Base-by-base conservation (phyloP, 2,888 invertebrate species). In the Ryuthela nishihirai region DNA sequence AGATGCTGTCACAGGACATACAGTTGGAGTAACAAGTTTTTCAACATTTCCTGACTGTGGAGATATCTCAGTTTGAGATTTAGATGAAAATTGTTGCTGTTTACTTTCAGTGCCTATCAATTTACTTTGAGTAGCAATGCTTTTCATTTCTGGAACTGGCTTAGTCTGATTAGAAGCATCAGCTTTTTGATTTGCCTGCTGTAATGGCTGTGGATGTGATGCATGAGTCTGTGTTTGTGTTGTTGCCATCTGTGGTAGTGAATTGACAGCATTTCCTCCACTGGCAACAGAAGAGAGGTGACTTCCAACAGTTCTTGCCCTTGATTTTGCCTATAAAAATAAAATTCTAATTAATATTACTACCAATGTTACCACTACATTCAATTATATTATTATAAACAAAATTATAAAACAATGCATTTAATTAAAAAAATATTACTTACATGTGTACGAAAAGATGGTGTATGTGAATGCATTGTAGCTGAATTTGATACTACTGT, bases 401-500 rank as follows among this genome's bases (percentile, higher is more conserved):
- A n/a, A n/a, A n/a, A n/a, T n/a, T n/a, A n/a, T n/a, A n/a, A n/a
- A n/a, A n/a, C n/a, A n/a, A n/a, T n/a, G n/a, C n/a, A n/a, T n/a
- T n/a, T n/a, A n/a, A n/a, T n/a, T n/a, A n/a, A n/a, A n/a, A n/a
- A n/a, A n/a, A n/a, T n/a, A n/a, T n/a, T 32, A 36, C 42, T 38
- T 46, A 62, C 62, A 32, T 62, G 62, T n/a, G 53, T 25, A 4
- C 62, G 53, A 21, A 50, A 20, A 18, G 58, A 45, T 18, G 49
- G 36, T 20, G 54, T 39, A 38, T 58, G 52, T 9, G 62, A 45
- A 24, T 62, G 50, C 26, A 54, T 41, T 23, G 62, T 54, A 18
- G 52, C 39, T 29, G 58, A 36, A 41, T 42, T 63, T 20, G 63
- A 52, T 3, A 60, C 60, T 21, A 74, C 74, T 0, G 90, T 90